These are phyloP conservation scores for Glaucomys volans DNA, from an alignment of 2,113 vertebrate species.

Conservation along the genomic window DNA sequence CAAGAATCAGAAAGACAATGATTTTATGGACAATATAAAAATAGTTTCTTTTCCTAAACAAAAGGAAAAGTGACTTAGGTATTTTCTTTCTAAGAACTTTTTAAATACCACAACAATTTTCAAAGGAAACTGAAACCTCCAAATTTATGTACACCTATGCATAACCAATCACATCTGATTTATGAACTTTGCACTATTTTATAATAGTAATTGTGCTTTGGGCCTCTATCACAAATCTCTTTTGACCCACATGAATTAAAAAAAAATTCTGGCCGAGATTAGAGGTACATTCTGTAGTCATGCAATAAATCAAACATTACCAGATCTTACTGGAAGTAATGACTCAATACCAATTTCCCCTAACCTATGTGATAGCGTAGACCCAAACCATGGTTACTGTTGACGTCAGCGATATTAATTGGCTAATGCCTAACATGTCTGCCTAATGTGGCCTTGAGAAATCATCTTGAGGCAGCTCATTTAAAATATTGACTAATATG, in stretches of 20 bases:
- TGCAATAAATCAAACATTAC: constrained; percentile 56
- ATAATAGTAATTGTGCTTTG: not conserved
- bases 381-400: constrained; percentile 37
- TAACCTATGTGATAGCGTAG: constrained; percentile 35
- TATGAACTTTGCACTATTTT: constrained; percentile 25
- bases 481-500: constrained; percentile 57
- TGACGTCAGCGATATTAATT: constrained; percentile 49
- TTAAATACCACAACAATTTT: not conserved
- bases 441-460: constrained; percentile 47
- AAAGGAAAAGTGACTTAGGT: constrained; percentile 27
- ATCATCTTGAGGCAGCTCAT: constrained; percentile 17
- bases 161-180: not conserved
- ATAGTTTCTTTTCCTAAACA: not conserved
- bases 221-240: constrained; percentile 15
- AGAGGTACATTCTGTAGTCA: constrained; percentile 28
- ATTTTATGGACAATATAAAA: constrained; percentile 36
- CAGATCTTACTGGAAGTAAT: constrained; percentile 63
- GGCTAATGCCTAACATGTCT: constrained; percentile 14
- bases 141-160: not conserved
- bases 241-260: constrained; percentile 55
- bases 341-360: constrained; percentile 64
- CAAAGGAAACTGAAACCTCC: constrained; percentile 33
- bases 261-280: constrained; percentile 45
- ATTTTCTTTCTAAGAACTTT: constrained; percentile 1
- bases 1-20: constrained; percentile 44